Evolutionary conservation across 2,888 invertebrate species (phyloP), one percentile per base, ranked within the genome.

Genomic region (Lepidochrysops patricia): DNA sequence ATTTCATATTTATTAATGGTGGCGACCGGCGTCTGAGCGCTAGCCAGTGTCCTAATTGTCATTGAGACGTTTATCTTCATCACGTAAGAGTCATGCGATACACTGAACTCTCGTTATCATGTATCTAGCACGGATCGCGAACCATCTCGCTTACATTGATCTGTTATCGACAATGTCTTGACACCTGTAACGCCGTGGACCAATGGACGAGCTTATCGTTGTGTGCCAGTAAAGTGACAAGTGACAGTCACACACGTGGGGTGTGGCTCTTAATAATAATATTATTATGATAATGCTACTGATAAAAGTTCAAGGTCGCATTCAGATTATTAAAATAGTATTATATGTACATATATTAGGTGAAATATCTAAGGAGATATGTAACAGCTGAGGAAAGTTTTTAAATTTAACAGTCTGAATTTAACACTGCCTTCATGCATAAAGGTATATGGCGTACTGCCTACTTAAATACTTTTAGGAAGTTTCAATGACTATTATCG

Each of bases 31-130:
- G n/a, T n/a, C n/a, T n/a, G n/a, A n/a, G n/a, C n/a, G n/a, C n/a
- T n/a, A n/a, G n/a, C 12, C 26, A 27, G 25, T 57, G 60, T 50
- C 57, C 54, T 57, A 49, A 60, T 56, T 62, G 62, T 63, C 61
- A 62, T 64, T 60, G 52, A 60, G 15, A 43, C n/a, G 23, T 34
- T 43, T 43, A 43, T 43, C 27, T 29, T 58, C 32, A 58, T 58
- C 50, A 19, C 25, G 34, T 43, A 25, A 25, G 23, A 23, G 23
- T 23, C 35, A 13, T 25, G 37, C 37, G 49, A 58, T 34, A 25
- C 19, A 34, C 4, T 60, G 57, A 61, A 63, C 43, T 23, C 59
- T 50, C 48, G 61, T 63, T 63, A 65, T 61, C 65, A 64, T 23
- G 65, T 66, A 64, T 43, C 60, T 63, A 63, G 50, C 23, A 19